Evolutionary conservation across 2,888 invertebrate species (phyloP).

Genomic region (Tenthredo scrophulariae): DNA sequence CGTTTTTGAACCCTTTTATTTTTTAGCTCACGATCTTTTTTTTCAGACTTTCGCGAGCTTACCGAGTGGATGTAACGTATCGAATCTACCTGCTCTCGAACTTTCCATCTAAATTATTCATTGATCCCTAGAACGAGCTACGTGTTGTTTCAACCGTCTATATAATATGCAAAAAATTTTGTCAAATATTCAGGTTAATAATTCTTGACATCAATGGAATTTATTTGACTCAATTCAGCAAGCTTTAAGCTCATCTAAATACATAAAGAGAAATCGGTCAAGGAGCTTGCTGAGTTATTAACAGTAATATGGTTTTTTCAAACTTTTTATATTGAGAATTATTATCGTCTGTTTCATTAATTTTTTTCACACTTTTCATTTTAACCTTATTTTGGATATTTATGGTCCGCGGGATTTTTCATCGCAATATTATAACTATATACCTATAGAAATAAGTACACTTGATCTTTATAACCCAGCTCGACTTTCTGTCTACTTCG

Average conservation of each 20-base stretch:
- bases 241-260: not conserved
- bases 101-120: not conserved
- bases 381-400: not conserved
- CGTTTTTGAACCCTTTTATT: not conserved
- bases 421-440: not conserved
- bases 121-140: not conserved
- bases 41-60: not conserved
- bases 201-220: not conserved
- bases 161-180: not conserved
- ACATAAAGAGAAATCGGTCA: too few relatives aligned
- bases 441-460: not conserved
- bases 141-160: not conserved
- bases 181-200: conserved; percentile 19
- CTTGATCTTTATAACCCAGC: not conserved
- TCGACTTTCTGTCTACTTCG: not conserved
- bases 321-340: too few relatives aligned
- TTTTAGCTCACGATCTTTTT: not conserved
- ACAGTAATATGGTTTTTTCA: too few relatives aligned
- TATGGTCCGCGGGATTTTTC: not conserved
- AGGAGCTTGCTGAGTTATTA: too few relatives aligned
- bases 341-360: too few relatives aligned
- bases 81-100: not conserved
- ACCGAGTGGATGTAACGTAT: not conserved
- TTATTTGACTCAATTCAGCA: not conserved
- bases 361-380: not conserved